Evolutionary conservation across 2,888 invertebrate species (phyloP), one percentile per base, ranked within the genome.

Genomic region (Hololepta plana): DNA sequence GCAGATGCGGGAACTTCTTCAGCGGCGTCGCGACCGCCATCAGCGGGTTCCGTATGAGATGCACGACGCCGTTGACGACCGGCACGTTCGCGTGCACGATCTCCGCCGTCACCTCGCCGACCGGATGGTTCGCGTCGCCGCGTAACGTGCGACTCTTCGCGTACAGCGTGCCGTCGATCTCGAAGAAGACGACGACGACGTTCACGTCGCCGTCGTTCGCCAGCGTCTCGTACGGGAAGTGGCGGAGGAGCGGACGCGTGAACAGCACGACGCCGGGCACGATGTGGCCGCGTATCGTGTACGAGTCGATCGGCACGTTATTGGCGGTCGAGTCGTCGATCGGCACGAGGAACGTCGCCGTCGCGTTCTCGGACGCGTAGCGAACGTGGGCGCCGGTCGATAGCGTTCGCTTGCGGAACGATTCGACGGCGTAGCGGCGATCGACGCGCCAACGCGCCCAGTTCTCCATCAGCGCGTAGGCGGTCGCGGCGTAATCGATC

Each of bases 311-410:
- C n/a, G n/a, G 45, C 73, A 62, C 11, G 24, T 26, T 23, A 39
- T 74, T 70, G 20, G 41, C 35, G 11, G 40, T 37, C 25, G 41
- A 35, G 8, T 44, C 77, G 67, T 77, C 75, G 42, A 84, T 76
- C 79, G 88, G 87, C 38, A 90, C 72, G 47, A 90, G 80, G 55
- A 79, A 90, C 4, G 90, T 90, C 50, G 75, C 73, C 32, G 68
- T 63, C 31, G 68, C 64, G 23, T 80, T 80, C 29, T 72, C 70
- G 20, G 69, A n/a, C n/a, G n/a, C n/a, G n/a, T n/a, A n/a, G n/a
- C n/a, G n/a, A n/a, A n/a, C n/a, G n/a, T n/a, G n/a, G n/a, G n/a
- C n/a, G n/a, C n/a, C n/a, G n/a, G n/a, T n/a, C n/a, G n/a, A n/a
- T n/a, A n/a, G n/a, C n/a, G n/a, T n/a, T n/a, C n/a, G n/a, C n/a